Base-by-base conservation (phyloP, 2,113 vertebrate species). In the Actinemys pallida region DNA sequence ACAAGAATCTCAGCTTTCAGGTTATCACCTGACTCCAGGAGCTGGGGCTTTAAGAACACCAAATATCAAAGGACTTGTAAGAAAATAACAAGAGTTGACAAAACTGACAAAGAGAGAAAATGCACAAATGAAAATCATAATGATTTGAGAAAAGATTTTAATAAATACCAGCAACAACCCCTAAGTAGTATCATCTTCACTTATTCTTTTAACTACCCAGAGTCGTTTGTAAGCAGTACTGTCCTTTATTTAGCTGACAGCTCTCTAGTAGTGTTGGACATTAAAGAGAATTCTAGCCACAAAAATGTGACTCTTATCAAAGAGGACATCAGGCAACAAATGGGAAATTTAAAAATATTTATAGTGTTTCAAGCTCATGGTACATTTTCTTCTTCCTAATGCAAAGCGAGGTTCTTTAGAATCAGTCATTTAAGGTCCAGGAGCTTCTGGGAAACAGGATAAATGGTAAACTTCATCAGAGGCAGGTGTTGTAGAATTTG, bases 21-120 rank as follows among this genome's bases (percentile, higher is more conserved):
- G 54, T 81, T 94, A 89, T 16, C 0, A 1, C n/a, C 6, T 84
- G 29, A n/a, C 27, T 86, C 0, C 0, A 3, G 27, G 10, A 5
- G 72, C 0, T 0, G 54, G 82, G 39, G 17, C 20, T 85, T 91
- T 50, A 47, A 50, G 49, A 69, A 0, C 0, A 89, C 27, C 31
- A 17, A 0, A 22, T 0, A 4, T 4, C 6, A 47, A 25, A 78
- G 78, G 35, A 72, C 19, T 72, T 27, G 35, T 19, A 69, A 42
- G 22, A 22, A 84, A 82, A 87, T 53, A 10, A 25, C 72, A 16
- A 53, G 78, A 52, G 31, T 3, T 42, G 39, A 2, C 10, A 81
- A 72, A 11, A 13, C 54, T 24, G 11, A 29, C 0, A 4, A 83
- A 31, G 69, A 35, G 13, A 72, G 69, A 42, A 42, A 20, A 42